Conservation (phyloP, 2,113 vertebrate species). For the Clarias macrocephalus region DNA sequence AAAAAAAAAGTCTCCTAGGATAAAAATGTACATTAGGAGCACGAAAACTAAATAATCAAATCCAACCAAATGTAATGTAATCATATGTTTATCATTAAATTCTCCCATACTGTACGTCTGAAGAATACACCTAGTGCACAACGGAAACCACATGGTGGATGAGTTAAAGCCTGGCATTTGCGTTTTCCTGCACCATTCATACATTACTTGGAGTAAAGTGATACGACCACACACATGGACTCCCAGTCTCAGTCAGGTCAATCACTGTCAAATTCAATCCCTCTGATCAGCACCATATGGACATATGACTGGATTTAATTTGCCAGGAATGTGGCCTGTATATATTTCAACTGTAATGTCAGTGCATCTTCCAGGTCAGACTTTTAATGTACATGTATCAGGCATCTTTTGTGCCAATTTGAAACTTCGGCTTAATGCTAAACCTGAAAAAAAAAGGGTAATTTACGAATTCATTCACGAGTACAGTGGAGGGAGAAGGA, state of each 20-base stretch:
- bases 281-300: slow-evolving; percentile 36
- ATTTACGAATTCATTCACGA: slow-evolving; percentile 5
- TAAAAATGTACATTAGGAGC: background rate
- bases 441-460: slow-evolving; percentile 13
- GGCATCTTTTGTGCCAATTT: background rate
- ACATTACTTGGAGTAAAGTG: slow-evolving; percentile 17
- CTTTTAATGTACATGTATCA: background rate
- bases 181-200: background rate
- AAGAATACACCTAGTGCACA: background rate
- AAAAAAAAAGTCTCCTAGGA: background rate
- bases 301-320: slow-evolving; percentile 34
- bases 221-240: slow-evolving; percentile 40
- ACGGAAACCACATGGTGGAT: slow-evolving; percentile 8
- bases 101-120: background rate
- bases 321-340: slow-evolving; percentile 30
- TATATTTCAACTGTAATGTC: slow-evolving; percentile 29
- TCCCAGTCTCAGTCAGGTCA: background rate
- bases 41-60: background rate
- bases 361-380: background rate
- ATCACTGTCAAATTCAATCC: slow-evolving; percentile 2
- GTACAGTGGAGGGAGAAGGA: background rate
- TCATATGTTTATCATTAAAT: background rate
- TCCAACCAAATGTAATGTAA: no score
- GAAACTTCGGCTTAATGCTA: slow-evolving; percentile 14
- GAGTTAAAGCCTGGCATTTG: slow-evolving; percentile 6